Evolutionary conservation across 2,797 vertebrate species (phyloP).

Genomic region (Sardinella longiceps): DNA sequence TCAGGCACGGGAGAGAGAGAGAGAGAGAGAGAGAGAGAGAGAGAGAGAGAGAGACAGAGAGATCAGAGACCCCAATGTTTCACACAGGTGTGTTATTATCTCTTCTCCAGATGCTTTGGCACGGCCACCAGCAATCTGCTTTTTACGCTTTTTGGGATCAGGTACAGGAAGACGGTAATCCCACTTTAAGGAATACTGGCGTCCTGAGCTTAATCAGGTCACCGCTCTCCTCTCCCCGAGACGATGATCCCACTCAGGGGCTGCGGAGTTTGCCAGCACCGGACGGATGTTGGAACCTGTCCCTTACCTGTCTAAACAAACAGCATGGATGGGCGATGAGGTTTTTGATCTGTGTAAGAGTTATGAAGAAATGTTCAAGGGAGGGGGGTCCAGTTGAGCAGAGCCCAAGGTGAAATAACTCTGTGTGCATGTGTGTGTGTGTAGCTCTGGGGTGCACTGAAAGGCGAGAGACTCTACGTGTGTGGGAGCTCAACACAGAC

Average conservation of each 20-base stretch:
- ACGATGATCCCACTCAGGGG: conserved; percentile 27
- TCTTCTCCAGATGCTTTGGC: conserved; percentile 50
- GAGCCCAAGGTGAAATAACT: neutral
- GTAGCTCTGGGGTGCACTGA: neutral
- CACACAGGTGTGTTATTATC: conserved; percentile 57
- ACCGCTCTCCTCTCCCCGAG: conserved; percentile 18
- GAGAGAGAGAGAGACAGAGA: neutral
- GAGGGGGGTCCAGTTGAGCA: neutral
- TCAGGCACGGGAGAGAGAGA: neutral
- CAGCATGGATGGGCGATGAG: conserved; percentile 25
- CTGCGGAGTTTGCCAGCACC: conserved; percentile 26
- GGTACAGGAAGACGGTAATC: conserved; percentile 48
- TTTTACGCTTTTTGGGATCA: conserved; percentile 44
- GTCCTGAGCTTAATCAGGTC: conserved; percentile 45
- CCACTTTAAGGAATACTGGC: conserved; percentile 44
- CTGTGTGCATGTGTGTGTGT: neutral
- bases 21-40: no score
- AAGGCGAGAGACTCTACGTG: conserved; percentile 4
- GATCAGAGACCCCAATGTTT: conserved; percentile 14
- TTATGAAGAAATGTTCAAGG: conserved; percentile 18
- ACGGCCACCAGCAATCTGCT: conserved; percentile 37
- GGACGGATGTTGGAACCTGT: conserved; percentile 22
- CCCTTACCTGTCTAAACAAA: conserved; percentile 17
- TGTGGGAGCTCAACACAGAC: conserved; percentile 14
- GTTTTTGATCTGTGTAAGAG: conserved; percentile 29